phyloP scores from a whole-genome alignment of 2,797 vertebrate species.

The Gymnopithys bicolor region DNA sequence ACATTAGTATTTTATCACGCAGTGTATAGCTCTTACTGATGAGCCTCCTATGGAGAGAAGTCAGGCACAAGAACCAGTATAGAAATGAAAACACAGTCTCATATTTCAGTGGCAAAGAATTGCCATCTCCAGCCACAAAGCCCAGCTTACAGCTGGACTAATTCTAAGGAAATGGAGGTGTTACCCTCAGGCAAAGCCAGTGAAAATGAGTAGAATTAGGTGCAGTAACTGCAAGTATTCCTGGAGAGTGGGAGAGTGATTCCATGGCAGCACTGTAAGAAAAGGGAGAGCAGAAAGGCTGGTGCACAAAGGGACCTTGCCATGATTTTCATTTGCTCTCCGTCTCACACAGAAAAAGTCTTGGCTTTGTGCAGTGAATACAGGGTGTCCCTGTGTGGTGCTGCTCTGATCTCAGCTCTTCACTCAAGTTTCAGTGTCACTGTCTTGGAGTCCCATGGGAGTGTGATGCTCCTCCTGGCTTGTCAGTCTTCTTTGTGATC shows the following conservation, averaged over 20 bases:
- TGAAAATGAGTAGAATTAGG: neutral
- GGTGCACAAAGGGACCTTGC: neutral
- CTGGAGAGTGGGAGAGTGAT: neutral
- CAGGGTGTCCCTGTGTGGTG: neutral
- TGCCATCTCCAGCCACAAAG: neutral
- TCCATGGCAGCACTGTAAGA: fast-evolving
- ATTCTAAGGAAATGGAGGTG: neutral
- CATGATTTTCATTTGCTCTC: neutral
- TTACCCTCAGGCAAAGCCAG: neutral
- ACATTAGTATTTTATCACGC: neutral
- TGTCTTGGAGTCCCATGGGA: neutral
- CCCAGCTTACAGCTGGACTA: neutral
- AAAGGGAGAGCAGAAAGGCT: neutral
- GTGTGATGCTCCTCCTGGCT: neutral
- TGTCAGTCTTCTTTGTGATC: neutral
- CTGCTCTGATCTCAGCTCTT: neutral
- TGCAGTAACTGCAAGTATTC: neutral
- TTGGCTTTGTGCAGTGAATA: neutral
- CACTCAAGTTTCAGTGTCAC: neutral
- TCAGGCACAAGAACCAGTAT: neutral
- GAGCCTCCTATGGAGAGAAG: neutral
- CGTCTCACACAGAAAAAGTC: neutral
- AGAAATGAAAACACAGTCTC: neutral
- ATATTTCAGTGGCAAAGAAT: neutral
- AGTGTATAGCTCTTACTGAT: neutral